These are phyloP conservation scores for Pogonomyrmex barbatus DNA, from an alignment of 1,140 invertebrate genomes.

Conservation along the genomic window DNA sequence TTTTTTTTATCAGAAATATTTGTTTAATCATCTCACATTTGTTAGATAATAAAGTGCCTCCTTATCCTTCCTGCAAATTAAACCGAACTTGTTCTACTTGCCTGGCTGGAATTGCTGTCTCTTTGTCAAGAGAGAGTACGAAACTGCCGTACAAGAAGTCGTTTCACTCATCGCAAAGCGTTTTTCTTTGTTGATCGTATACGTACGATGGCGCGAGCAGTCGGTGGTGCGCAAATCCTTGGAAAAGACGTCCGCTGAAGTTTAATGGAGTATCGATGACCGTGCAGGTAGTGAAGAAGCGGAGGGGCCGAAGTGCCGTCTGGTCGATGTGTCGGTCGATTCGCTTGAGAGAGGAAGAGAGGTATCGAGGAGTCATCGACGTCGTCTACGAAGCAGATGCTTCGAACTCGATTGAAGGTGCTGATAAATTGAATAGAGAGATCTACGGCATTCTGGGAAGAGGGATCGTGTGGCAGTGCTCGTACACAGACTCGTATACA, in stretches of 20 bases:
- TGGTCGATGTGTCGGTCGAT: conserved; percentile 10
- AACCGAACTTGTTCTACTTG: neutral
- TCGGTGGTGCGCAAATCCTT: conserved; percentile 62
- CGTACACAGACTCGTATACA: conserved; percentile 46
- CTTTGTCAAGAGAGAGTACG: conserved; percentile 19
- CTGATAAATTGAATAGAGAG: conserved; percentile 68
- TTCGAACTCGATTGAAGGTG: conserved; percentile 43
- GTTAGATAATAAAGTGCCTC: neutral
- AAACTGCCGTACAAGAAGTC: conserved; percentile 46
- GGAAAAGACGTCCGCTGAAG: conserved; percentile 52
- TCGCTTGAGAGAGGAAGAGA: conserved; percentile 28
- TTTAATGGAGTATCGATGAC: conserved; percentile 69
- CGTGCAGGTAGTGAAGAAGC: conserved; percentile 23
- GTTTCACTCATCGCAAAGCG: conserved; percentile 40
- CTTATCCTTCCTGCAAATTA: neutral
- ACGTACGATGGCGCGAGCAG: conserved; percentile 38
- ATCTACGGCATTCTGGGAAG: conserved; percentile 46
- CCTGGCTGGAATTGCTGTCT: conserved; percentile 9
- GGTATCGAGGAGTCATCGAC: conserved; percentile 51
- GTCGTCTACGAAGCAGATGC: conserved; percentile 45
- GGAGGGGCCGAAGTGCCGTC: neutral
- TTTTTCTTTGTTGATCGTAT: conserved; percentile 55
- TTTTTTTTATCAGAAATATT: neutral
- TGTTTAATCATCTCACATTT: neutral
- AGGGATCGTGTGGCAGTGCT: conserved; percentile 8